Conservation (phyloP, 1,140 invertebrate genomes). For the Lucilia sericata region DNA sequence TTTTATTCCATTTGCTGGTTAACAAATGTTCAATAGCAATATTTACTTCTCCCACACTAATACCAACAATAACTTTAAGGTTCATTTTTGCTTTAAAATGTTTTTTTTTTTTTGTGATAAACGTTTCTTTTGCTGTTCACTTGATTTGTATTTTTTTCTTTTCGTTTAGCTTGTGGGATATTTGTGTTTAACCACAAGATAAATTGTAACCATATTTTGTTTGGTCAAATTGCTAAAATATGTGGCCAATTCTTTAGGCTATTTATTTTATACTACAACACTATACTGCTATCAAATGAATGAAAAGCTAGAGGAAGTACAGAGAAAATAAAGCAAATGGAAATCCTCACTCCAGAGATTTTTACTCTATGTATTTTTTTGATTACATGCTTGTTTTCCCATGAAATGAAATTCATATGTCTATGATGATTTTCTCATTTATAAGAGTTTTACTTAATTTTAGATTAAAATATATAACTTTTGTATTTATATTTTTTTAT, state of each 20-base stretch:
- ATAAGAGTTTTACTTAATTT: too few species aligned
- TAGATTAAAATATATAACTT: too few species aligned
- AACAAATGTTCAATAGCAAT: background rate
- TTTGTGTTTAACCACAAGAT: slow-evolving; percentile 40
- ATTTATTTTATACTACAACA: slow-evolving; percentile 29
- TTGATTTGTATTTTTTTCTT: background rate
- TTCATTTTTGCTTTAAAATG: background rate
- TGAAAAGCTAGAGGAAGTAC: too few species aligned
- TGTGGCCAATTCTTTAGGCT: slow-evolving; percentile 38
- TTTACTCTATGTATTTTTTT: too few species aligned
- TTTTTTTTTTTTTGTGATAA: background rate
- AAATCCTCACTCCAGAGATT: too few species aligned
- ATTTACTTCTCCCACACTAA: background rate
- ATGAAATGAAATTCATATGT: too few species aligned
- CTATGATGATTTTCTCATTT: too few species aligned
- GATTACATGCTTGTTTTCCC: too few species aligned
- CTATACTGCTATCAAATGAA: background rate
- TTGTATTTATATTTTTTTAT: too few species aligned
- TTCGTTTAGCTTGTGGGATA: background rate
- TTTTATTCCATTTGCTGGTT: background rate
- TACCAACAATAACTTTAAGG: background rate
- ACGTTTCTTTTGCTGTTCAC: background rate
- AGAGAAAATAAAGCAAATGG: too few species aligned
- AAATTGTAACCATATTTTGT: slow-evolving; percentile 43
- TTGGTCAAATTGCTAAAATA: slow-evolving; percentile 38